Evolutionary conservation across 1,140 invertebrate genomes (phyloP), one percentile per base, ranked within the genome.

Genomic region (Euura saliciscinereae): DNA sequence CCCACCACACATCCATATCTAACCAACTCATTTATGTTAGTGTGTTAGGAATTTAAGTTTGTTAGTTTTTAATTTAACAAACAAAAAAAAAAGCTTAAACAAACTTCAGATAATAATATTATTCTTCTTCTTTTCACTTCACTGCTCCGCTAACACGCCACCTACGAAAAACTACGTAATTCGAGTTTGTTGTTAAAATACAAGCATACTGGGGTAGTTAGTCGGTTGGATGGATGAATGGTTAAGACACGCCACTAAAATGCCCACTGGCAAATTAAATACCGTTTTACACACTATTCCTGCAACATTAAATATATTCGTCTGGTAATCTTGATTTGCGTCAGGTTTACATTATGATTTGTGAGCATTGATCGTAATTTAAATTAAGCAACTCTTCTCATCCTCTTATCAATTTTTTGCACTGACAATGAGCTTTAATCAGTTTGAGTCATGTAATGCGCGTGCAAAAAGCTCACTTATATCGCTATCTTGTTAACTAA

Each of bases 1-100:
- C 78, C 96, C 96, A 80, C 97, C 97, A 90, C 97, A 99, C 96
- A 97, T 97, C 97, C 97, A 98, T 84, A 98, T 95, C 96, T 98
- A 90, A 84, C 87, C 86, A 85, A 88, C 85, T 86, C 84, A 87
- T 78, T 81, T 85, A 73, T 80, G 83, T 86, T 86, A 87, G 83
- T 85, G 80, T 80, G 83, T 85, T 86, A 86, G 83, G 76, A 78
- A 73, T 74, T 75, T 72, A 68, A 73, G 75, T 1, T 73, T 77
- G 79, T 80, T 77, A 80, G 74, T 75, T 72, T 28, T 28, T 76
- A 68, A 76, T 51, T 46, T 59, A 59, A 59, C 51, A 59, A 59
- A 59, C 51, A 6, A 11, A 59, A 11, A 59, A 59, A 59, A 59
- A 59, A 59, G 10, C n/a, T n/a, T n/a, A n/a, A n/a, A 59, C 13